A percentile compares a stretch with the other conserved stretches of the same genome.
Conservation (phyloP, 2,797 vertebrate species). For the Erpetoichthys calabaricus region DNA sequence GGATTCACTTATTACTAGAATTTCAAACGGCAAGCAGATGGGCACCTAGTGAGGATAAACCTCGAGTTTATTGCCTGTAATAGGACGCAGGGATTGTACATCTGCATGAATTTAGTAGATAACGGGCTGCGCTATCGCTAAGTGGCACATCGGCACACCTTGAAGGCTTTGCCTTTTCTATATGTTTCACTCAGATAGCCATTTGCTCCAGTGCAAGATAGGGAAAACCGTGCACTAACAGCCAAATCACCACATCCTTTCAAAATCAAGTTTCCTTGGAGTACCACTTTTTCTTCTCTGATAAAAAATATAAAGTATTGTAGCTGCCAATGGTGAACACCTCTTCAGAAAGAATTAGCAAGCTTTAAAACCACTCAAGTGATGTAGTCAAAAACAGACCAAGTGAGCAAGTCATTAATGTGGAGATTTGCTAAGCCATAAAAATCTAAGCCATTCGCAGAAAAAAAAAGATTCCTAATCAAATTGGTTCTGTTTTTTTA, state of each 20-base stretch:
- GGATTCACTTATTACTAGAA: constrained; percentile 32
- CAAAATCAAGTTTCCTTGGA: constrained; percentile 33
- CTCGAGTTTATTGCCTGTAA: constrained; percentile 57
- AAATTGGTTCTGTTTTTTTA: no score
- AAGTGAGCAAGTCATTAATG: constrained; percentile 3
- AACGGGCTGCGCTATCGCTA: constrained; percentile 25
- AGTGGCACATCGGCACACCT: constrained; percentile 16
- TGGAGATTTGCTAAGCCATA: background rate
- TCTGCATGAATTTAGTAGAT: constrained; percentile 54
- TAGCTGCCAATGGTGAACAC: constrained; percentile 32
- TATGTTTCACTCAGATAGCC: background rate
- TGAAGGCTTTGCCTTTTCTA: background rate
- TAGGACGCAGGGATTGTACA: constrained; percentile 54
- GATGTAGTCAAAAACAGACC: background rate
- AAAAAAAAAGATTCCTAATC: no score
- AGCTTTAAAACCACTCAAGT: background rate
- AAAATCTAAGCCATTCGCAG: background rate
- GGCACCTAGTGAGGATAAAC: constrained; percentile 39
- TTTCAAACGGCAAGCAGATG: constrained; percentile 31
- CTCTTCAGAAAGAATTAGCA: constrained; percentile 16
- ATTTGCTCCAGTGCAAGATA: constrained; percentile 20
- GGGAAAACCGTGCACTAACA: constrained; percentile 42
- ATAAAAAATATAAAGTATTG: constrained; percentile 31
- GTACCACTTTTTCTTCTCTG: constrained; percentile 29
- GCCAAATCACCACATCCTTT: constrained; percentile 36